These are phyloP conservation scores for Zingel zingel DNA, from an alignment of 2,113 vertebrate species.

Conservation along the genomic window DNA sequence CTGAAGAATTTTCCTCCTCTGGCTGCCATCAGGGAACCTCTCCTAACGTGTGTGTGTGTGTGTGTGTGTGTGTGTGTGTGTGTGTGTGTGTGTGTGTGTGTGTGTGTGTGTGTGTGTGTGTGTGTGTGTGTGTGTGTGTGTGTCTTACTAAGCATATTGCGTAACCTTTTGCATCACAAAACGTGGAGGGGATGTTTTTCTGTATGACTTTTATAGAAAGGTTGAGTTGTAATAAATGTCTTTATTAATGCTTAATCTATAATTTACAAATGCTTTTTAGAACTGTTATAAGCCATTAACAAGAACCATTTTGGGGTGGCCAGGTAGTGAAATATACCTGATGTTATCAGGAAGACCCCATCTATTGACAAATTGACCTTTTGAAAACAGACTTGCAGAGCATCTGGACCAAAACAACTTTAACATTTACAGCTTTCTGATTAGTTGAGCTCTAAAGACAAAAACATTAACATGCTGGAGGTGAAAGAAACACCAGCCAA, in stretches of 20 bases:
- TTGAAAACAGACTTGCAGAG: not conserved
- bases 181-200: not conserved
- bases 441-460: not conserved
- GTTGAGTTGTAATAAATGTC: not conserved
- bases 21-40: slow-evolving; percentile 34
- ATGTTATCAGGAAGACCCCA: too few species aligned
- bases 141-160: slow-evolving; percentile 16
- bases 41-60: slow-evolving; percentile 27
- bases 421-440: not conserved
- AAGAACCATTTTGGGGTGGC: not conserved
- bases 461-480: not conserved
- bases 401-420: not conserved
- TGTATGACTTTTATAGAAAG: not conserved
- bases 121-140: not conserved
- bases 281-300: not conserved
- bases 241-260: not conserved
- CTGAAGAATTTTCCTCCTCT: slow-evolving; percentile 53
- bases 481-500: not conserved
- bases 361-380: not conserved
- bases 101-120: not conserved
- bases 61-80: not conserved
- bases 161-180: not conserved
- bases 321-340: not conserved
- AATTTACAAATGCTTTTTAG: not conserved
- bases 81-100: slow-evolving; percentile 26